Conservation (phyloP, 1,140 invertebrate genomes). For the Apocrypta bakeri region DNA sequence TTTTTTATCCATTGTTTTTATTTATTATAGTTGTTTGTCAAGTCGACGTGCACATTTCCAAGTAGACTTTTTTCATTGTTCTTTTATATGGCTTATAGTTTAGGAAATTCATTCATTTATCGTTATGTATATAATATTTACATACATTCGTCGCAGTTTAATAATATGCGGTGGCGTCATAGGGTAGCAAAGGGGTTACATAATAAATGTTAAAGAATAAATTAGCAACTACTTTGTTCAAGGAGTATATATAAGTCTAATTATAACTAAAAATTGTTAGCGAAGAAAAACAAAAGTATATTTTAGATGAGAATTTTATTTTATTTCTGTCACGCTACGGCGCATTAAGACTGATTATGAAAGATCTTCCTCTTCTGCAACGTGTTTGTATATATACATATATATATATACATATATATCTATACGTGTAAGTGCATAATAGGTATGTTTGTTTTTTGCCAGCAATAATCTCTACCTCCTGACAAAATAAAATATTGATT, state of each 20-base stretch:
- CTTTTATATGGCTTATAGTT: not conserved
- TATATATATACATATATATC: too few relatives aligned
- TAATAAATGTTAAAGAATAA: constrained; percentile 26
- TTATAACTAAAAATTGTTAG: too few relatives aligned
- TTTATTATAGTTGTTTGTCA: not conserved
- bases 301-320: constrained; percentile 14
- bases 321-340: not conserved
- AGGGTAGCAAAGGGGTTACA: not conserved
- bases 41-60: constrained; percentile 51
- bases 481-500: not conserved
- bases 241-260: constrained; percentile 3
- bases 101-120: not conserved
- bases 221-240: not conserved
- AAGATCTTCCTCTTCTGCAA: not conserved
- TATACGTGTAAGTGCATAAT: not conserved
- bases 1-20: not conserved
- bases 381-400: not conserved
- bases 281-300: too few relatives aligned
- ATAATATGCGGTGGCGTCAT: constrained; percentile 22
- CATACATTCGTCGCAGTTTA: too few relatives aligned
- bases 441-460: not conserved
- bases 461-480: not conserved
- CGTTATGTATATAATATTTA: not conserved
- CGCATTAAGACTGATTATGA: constrained; percentile 4
- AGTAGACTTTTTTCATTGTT: constrained; percentile 32